These are phyloP conservation scores for Gymnocheta viridis DNA, from an alignment of 2,888 invertebrate species.

Conservation along the genomic window DNA sequence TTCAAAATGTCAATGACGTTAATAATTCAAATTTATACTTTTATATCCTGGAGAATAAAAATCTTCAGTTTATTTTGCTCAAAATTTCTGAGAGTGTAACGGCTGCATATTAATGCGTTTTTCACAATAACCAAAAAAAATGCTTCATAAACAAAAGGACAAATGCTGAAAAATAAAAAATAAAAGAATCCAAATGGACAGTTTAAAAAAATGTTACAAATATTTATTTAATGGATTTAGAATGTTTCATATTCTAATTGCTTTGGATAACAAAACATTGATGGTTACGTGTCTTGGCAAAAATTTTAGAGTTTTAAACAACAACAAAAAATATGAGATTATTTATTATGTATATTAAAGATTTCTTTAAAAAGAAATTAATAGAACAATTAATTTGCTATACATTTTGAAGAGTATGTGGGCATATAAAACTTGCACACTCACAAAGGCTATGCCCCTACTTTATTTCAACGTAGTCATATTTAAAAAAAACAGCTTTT, in stretches of 20 bases:
- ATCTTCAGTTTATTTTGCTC: too few relatives aligned
- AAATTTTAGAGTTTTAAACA: conserved; percentile 62
- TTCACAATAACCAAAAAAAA: conserved; percentile 7
- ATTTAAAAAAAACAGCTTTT: too few relatives aligned
- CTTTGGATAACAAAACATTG: conserved; percentile 64
- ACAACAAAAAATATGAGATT: conserved; percentile 14
- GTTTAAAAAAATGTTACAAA: conserved; percentile 60
- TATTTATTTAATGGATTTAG: conserved; percentile 69
- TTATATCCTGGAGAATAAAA: too few relatives aligned
- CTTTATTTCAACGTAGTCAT: too few relatives aligned
- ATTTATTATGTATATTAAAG: not conserved
- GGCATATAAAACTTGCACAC: not conserved
- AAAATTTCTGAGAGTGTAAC: conserved; percentile 31
- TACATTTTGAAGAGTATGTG: not conserved
- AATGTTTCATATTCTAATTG: conserved; percentile 70
- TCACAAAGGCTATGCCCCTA: too few relatives aligned
- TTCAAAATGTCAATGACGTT: too few relatives aligned
- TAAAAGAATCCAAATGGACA: conserved; percentile 15
- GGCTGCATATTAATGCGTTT: conserved; percentile 66
- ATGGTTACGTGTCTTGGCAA: conserved; percentile 69
- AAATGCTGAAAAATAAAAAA: conserved; percentile 15
- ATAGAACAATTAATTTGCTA: not conserved
- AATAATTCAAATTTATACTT: too few relatives aligned
- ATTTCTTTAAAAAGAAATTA: not conserved
- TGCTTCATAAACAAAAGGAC: conserved; percentile 35